These are phyloP conservation scores for Nephrotoma flavescens DNA, from an alignment of 2,888 invertebrate species.

Conservation along the genomic window DNA sequence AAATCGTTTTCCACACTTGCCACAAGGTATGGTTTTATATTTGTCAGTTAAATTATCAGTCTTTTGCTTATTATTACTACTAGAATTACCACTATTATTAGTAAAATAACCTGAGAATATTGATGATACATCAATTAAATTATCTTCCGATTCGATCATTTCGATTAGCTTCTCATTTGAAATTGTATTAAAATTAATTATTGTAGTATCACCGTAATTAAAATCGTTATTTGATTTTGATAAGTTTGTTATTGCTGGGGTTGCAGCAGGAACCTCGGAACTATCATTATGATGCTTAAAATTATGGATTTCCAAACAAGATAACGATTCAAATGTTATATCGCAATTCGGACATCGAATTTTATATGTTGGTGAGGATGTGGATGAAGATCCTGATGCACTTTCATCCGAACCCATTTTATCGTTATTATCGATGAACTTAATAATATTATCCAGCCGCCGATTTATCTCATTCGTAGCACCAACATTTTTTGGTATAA, in stretches of 20 bases:
- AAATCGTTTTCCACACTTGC: conserved; percentile 10
- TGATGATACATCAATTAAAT: neutral
- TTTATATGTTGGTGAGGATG: neutral
- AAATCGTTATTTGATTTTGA: neutral
- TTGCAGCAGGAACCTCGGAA: neutral
- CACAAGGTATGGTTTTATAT: conserved; percentile 9
- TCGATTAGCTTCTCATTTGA: neutral
- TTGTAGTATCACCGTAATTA: neutral
- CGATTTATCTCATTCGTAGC: neutral
- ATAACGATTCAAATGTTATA: conserved; percentile 4
- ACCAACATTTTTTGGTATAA: neutral
- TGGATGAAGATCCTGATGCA: neutral
- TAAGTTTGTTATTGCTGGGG: neutral
- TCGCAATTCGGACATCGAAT: conserved; percentile 5
- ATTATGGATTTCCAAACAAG: conserved; percentile 6
- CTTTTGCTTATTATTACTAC: neutral
- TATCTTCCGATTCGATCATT: neutral
- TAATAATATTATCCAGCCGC: neutral
- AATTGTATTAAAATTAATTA: neutral
- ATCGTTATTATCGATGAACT: neutral
- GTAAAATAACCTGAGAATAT: neutral
- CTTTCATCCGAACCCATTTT: neutral
- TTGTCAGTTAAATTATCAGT: conserved; percentile 3
- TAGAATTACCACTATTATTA: neutral
- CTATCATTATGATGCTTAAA: conserved; percentile 3